Evolutionary conservation across 1,140 invertebrate genomes (phyloP).

Genomic region (Luehdorfia chinensis): DNA sequence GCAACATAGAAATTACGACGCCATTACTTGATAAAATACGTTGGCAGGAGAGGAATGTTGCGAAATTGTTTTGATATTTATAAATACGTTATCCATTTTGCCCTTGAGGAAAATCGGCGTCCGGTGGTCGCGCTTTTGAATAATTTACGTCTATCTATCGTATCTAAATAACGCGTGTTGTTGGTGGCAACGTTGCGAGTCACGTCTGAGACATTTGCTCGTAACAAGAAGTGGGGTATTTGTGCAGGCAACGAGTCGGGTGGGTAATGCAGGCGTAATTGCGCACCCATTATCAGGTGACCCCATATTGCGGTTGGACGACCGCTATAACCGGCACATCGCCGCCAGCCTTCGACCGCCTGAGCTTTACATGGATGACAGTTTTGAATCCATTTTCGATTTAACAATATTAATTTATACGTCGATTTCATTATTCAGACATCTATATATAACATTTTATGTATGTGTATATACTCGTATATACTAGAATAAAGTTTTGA

Average conservation of each 20-base stretch:
- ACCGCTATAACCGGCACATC: conserved; percentile 31
- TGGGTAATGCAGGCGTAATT: conserved; percentile 62
- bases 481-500: too few species aligned
- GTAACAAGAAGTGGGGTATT: conserved; percentile 61
- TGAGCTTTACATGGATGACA: conserved; percentile 1
- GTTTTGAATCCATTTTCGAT: neutral
- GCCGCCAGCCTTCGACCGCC: conserved; percentile 20
- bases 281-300: conserved; percentile 65
- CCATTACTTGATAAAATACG: neutral
- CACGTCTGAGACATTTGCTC: conserved; percentile 69
- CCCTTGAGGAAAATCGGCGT: conserved; percentile 38
- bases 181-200: conserved; percentile 44
- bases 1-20: conserved; percentile 1
- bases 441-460: too few species aligned
- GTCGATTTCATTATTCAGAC: too few species aligned
- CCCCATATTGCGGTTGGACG: conserved; percentile 62
- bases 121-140: conserved; percentile 46
- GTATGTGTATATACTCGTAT: too few species aligned
- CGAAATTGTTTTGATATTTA: conserved; percentile 10
- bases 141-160: conserved; percentile 43
- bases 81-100: conserved; percentile 7
- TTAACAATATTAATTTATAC: too few species aligned
- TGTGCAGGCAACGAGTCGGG: conserved; percentile 37
- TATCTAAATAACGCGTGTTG: conserved; percentile 58
- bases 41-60: neutral